Evolutionary conservation across 2,113 vertebrate species (phyloP).

Genomic region (Antennarius striatus): DNA sequence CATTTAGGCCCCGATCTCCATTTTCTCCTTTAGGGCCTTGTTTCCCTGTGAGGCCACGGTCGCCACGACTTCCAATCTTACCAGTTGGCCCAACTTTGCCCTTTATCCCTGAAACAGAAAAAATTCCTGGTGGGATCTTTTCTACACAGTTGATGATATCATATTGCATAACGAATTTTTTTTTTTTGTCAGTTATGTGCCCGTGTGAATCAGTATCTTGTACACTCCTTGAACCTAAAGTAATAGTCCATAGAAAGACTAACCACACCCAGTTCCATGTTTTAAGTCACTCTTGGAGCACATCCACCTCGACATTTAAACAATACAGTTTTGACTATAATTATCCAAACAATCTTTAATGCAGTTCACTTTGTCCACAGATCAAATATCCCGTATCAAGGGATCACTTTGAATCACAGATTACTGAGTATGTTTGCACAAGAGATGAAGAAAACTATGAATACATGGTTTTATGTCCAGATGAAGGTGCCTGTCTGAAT

Average conservation of each 20-base stretch:
- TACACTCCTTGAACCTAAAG: neutral
- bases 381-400: neutral
- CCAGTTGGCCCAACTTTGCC: constrained; percentile 89
- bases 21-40: constrained; percentile 84
- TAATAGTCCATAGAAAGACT: constrained; percentile 16
- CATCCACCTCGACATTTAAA: constrained; percentile 20
- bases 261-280: constrained; percentile 5
- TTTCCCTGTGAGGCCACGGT: constrained; percentile 89
- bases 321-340: neutral
- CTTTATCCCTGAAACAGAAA: constrained; percentile 86
- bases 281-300: constrained; percentile 39
- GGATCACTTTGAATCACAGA: too few species aligned
- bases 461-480: neutral
- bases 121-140: neutral
- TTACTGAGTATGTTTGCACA: too few species aligned
- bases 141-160: neutral
- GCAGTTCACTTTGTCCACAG: neutral
- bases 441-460: too few species aligned
- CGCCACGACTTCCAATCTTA: constrained; percentile 87
- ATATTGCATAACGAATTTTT: too few species aligned
- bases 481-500: constrained; percentile 32
- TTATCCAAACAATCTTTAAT: neutral
- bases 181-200: neutral
- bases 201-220: neutral
- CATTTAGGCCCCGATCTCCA: constrained; percentile 83